Evolutionary conservation across 2,113 vertebrate genomes (phyloP), one percentile per base, ranked within the genome.

Genomic region (Ciconia maguari): DNA sequence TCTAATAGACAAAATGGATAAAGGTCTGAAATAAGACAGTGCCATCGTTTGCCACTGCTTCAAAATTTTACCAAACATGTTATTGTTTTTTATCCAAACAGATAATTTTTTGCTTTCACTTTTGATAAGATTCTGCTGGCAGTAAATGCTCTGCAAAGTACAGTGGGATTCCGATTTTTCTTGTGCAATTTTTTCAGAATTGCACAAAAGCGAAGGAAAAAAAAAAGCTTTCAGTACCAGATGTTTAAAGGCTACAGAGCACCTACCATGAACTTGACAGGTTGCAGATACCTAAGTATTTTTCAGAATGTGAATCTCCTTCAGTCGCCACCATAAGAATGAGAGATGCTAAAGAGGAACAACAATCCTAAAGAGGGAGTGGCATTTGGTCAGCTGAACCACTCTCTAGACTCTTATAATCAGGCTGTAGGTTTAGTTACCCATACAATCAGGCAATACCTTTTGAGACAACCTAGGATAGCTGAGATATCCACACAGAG

Each of bases 21-120:
- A 68, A 85, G 4, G 0, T 7, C 29, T 55, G 58, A 80, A 77
- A 16, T 10, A 55, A 70, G 26, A 25, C 2, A 2, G 0, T 25
- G 30, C 27, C 13, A 29, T 54, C 64, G n/a, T 66, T 86, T 70
- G 11, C 30, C 32, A 48, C 6, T 0, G 0, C 3, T 84, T 77
- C 19, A 42, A 68, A 44, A 89, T 41, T 61, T 77, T 57, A 22
- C 42, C 9, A 64, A 61, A 10, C 2, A 4, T 49, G 13, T 30
- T 83, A 36, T 15, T 36, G 5, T 24, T 64, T 62, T 62, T 70
- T 34, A 51, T 12, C 3, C 9, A 52, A 60, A 55, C 0, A 16
- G 19, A 48, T 9, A 7, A 24, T 58, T 76, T 78, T 94, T 54
- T n/a, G 12, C 69, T 89, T 83, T 42, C 20, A 36, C 9, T 7